Conservation (phyloP, 1,140 invertebrate genomes). For the Harlomillsia oculata region DNA sequence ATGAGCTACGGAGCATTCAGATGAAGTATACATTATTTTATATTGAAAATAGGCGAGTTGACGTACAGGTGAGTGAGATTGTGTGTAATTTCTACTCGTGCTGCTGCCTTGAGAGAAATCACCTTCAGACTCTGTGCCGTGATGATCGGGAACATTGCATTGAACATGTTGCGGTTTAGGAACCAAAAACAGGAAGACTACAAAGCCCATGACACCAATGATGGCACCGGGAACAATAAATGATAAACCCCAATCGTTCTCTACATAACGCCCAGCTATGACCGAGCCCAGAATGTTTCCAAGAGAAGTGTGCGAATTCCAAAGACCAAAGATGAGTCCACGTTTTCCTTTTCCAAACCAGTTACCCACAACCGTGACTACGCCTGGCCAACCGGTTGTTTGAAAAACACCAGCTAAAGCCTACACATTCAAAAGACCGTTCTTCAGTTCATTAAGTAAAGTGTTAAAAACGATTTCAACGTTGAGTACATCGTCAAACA, state of each 20-base stretch:
- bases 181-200: conserved; percentile 78
- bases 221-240: conserved; percentile 86
- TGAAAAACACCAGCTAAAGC: conserved; percentile 72
- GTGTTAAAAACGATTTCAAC: too few relatives aligned
- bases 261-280: conserved; percentile 75
- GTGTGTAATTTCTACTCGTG: too few relatives aligned
- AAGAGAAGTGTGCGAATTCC: conserved; percentile 89
- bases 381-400: conserved; percentile 85
- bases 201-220: conserved; percentile 62
- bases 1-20: too few relatives aligned
- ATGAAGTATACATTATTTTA: too few relatives aligned
- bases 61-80: too few relatives aligned
- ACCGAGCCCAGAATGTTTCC: conserved; percentile 87
- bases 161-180: conserved; percentile 66
- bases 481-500: too few relatives aligned
- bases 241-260: conserved; percentile 70
- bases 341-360: conserved; percentile 89
- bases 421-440: conserved; percentile 44
- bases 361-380: conserved; percentile 83
- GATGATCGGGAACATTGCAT: conserved; percentile 43
- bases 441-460: too few relatives aligned
- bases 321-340: conserved; percentile 87
- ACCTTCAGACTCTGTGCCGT: conserved; percentile 22
- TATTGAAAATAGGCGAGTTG: too few relatives aligned
- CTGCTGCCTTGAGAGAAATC: too few relatives aligned